Base-by-base conservation (phyloP, 37 sponge, comb jelly and placozoan species). In the Diacarnus erythraeanus region DNA sequence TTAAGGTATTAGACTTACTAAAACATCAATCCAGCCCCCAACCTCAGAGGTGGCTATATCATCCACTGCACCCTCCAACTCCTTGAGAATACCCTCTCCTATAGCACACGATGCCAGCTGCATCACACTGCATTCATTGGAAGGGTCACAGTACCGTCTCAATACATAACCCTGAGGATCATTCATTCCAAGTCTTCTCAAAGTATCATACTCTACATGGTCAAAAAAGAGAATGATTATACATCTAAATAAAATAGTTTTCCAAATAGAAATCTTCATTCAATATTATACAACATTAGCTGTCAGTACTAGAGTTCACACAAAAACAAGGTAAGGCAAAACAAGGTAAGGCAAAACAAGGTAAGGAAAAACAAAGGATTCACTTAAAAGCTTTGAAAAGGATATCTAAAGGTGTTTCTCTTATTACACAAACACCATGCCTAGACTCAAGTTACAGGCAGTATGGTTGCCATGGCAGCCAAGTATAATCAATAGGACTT, bases 181-280 rank as follows among this genome's bases (percentile, higher is more conserved):
- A 20, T 87, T 83, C 39, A 94, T 85, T 0, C 89, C 95, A 20
- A 94, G 71, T 15, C 95, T 51, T 23, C 71, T 25, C 20, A 94
- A 54, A 23, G 86, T 72, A 75, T 94, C 95, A 86, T 79, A 94
- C 56, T 94, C 95, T 94, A 37, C n/a, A 79, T 0, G 33, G 33
- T 31, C 18, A n/a, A n/a, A n/a, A n/a, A n/a, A 59, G 64, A 23
- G 20, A 3, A 63, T 12, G 17, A 27, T 63, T 20, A 63, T 6
- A 27, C 18, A 15, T 27, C 8, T 63, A 27, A 12, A 63, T 63
- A 27, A 23, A 6, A 8, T 30, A 30, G 30, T 20, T 23, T 63
- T 23, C 26, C 64, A 6, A 27, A 23, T 12, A 63, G 26, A 63
- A n/a, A n/a, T n/a, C n/a, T n/a, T n/a, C n/a, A n/a, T n/a, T n/a